A percentile compares a stretch with the other conserved stretches of the same genome.
phyloP scores from a whole-genome alignment of 2,888 invertebrate species.

The Furcula furcula region DNA sequence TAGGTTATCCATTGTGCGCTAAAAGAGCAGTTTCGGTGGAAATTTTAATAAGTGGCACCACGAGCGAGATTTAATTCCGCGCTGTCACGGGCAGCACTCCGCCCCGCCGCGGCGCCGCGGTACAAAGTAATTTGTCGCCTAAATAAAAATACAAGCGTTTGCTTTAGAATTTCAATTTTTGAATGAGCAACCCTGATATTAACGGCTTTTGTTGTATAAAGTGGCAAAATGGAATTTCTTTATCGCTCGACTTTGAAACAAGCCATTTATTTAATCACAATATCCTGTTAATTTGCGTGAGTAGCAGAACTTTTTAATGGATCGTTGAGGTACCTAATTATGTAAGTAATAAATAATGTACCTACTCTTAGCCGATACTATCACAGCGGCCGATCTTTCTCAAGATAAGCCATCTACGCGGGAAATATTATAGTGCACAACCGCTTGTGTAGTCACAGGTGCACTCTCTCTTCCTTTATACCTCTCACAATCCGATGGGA shows the following conservation, averaged over 20 bases:
- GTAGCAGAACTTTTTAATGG: no score
- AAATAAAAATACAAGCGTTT: conserved; percentile 25
- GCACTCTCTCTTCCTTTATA: no score
- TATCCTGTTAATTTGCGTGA: no score
- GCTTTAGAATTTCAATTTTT: conserved; percentile 13
- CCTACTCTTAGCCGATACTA: no score
- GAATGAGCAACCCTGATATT: not conserved
- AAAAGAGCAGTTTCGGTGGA: conserved; percentile 66
- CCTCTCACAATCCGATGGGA: no score
- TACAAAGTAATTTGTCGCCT: conserved; percentile 24
- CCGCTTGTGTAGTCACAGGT: no score
- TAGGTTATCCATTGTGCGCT: conserved; percentile 57
- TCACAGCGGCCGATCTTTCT: no score
- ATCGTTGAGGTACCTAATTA: no score
- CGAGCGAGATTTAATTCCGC: conserved; percentile 63
- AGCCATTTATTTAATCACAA: no score
- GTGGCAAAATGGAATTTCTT: not conserved
- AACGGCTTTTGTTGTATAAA: conserved; percentile 1
- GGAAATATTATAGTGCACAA: no score
- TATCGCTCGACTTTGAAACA: not conserved
- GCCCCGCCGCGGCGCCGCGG: conserved; percentile 11
- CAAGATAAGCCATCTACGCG: no score
- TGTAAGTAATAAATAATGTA: no score
- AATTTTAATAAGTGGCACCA: conserved; percentile 64
- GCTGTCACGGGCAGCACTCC: conserved; percentile 58